Base-by-base conservation (phyloP, 2,888 invertebrate species). In the Patella depressa region DNA sequence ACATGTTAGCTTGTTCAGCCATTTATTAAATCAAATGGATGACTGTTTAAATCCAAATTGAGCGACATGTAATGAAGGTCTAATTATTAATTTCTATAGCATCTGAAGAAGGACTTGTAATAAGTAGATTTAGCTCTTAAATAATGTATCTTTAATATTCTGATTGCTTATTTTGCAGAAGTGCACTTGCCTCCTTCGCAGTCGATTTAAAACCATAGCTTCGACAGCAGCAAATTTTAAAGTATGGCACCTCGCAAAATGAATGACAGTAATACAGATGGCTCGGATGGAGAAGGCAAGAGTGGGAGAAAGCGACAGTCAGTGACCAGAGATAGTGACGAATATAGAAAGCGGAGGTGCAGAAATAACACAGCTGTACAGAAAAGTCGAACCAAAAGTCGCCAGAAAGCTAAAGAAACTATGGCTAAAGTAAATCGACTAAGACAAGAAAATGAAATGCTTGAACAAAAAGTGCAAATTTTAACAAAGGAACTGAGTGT, bases 341-440 rank as follows among this genome's bases (percentile, higher is more conserved):
- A 98, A 91, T 98, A 98, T 92, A 94, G 97, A 85, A 93, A 97
- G 82, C 93, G 98, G 81, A 94, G 98, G 69, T 98, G 98, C 90
- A 94, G 98, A 86, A 98, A 98, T 92, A 98, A 98, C 91, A 97
- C 98, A 88, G 98, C 98, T 5, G 98, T 98, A 75, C 93, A 98
- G 82, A 98, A 98, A 92, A 97, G 97, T 79, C 94, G 98, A 81
- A 98, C 98, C 92, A 98, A 98, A 93, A 98, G 98, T 80, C 97
- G 98, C 93, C 96, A 97, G 81, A 95, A 98, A 76, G 96, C 97
- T 70, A 94, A 97, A 83, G 98, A 98, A 90, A 98, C 98, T 0
- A 97, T 97, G 91, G 97, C 97, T 91, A 96, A 97, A 91, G 97
- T 98, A 77, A 96, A 97, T 90, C 94, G 96, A 79, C 93, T 98